A percentile compares a stretch with the other conserved stretches of the same genome.
Evolutionary conservation across 2,113 vertebrate species (phyloP).

Genomic region (Aegypius monachus): DNA sequence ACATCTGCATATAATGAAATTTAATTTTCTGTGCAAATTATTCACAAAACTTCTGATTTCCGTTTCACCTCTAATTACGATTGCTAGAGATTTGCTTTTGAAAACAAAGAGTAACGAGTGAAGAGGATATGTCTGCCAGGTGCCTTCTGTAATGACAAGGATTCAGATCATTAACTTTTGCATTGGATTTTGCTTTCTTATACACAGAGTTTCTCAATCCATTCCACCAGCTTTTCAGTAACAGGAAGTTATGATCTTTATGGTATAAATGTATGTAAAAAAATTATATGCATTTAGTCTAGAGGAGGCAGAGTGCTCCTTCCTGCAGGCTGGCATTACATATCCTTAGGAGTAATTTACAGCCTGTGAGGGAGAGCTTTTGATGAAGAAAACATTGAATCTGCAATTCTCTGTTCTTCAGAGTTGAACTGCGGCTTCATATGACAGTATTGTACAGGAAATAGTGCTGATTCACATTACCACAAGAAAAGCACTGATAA

Average conservation of each 20-base stretch:
- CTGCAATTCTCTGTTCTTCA: not conserved
- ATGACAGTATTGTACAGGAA: not conserved
- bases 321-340: not conserved
- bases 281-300: not conserved
- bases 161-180: conserved; percentile 22
- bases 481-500: not conserved
- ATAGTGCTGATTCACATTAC: not conserved
- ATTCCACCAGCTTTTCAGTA: not conserved
- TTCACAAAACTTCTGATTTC: not conserved
- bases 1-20: not conserved
- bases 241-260: not conserved
- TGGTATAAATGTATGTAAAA: not conserved
- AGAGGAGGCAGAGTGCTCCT: not conserved
- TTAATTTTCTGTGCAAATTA: not conserved
- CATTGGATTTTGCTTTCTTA: not conserved
- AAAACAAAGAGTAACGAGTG: not conserved
- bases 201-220: not conserved
- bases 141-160: not conserved
- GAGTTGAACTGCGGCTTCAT: not conserved
- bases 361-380: not conserved
- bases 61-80: not conserved
- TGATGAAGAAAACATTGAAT: not conserved
- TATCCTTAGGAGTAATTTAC: not conserved
- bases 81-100: not conserved
- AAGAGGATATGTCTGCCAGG: conserved; percentile 6